phyloP scores from a whole-genome alignment of 2,113 vertebrate species.

The Plectropomus leopardus region DNA sequence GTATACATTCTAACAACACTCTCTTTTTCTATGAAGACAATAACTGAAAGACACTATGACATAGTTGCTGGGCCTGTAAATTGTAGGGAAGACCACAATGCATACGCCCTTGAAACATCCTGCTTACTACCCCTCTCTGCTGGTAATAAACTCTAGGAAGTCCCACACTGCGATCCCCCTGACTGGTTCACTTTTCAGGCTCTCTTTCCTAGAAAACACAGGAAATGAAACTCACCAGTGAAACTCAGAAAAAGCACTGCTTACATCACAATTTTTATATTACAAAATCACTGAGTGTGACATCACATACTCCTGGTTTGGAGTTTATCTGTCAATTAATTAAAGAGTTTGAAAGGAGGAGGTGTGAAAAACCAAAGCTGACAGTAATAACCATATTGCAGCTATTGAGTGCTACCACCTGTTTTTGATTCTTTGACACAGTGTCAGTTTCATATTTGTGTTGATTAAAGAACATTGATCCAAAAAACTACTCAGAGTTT shows the following conservation, averaged over 20 bases:
- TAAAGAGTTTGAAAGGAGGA: not conserved
- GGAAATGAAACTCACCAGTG: slow-evolving; percentile 44
- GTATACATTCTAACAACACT: not conserved
- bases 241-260: slow-evolving; percentile 14
- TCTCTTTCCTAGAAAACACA: slow-evolving; percentile 64
- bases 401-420: not conserved
- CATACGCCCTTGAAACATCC: not conserved
- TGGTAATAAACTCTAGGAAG: slow-evolving; percentile 39
- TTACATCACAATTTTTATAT: not conserved
- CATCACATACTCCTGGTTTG: not conserved
- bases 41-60: not conserved
- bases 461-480: not conserved
- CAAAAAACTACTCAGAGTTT: not conserved
- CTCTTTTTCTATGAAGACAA: too few species aligned
- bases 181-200: not conserved
- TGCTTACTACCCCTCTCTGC: slow-evolving; percentile 1
- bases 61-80: too few species aligned
- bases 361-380: not conserved
- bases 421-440: not conserved
- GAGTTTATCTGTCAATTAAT: not conserved
- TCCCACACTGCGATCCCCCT: not conserved
- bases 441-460: not conserved
- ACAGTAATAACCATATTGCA: not conserved
- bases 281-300: not conserved
- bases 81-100: not conserved